Percentiles rank a stretch among this genome's conserved stretches.
These are phyloP conservation scores for Lutjanus argentimaculatus DNA, from an alignment of 2,797 vertebrate genomes.

Conservation along the genomic window DNA sequence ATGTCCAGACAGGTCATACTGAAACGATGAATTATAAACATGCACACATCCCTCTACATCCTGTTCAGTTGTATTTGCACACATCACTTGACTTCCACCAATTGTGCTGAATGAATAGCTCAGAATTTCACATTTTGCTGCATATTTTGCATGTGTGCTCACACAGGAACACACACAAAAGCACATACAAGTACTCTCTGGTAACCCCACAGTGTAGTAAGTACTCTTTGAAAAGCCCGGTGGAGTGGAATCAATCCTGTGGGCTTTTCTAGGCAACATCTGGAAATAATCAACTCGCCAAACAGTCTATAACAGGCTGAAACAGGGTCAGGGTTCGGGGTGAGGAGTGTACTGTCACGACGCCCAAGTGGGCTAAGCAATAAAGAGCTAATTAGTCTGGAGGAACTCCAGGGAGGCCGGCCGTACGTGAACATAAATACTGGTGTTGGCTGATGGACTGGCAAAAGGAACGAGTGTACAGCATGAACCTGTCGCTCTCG, in stretches of 20 bases:
- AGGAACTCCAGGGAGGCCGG: not conserved
- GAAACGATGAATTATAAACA: constrained; percentile 5
- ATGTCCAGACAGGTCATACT: not conserved
- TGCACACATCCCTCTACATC: not conserved
- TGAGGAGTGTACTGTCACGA: constrained; percentile 17
- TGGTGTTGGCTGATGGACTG: not conserved
- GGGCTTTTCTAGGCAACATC: constrained; percentile 63
- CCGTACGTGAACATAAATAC: not conserved
- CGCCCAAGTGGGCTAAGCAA: not conserved
- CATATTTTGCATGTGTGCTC: not conserved
- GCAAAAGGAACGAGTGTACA: not conserved
- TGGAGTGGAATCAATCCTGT: constrained; percentile 52
- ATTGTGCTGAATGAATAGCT: constrained; percentile 26
- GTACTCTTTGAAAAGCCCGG: constrained; percentile 39
- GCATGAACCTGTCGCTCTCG: not conserved
- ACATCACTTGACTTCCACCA: constrained; percentile 21
- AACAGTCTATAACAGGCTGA: constrained; percentile 46
- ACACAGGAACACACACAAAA: constrained; percentile 10
- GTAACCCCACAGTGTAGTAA: no score
- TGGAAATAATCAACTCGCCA: constrained; percentile 72
- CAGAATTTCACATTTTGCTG: constrained; percentile 13
- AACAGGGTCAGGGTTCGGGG: constrained; percentile 47
- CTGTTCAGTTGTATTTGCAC: not conserved
- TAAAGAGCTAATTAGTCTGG: not conserved
- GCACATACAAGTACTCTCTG: not conserved